These are phyloP conservation scores for Pseudopipra pipra DNA, from an alignment of 2,113 vertebrate species.

Conservation along the genomic window DNA sequence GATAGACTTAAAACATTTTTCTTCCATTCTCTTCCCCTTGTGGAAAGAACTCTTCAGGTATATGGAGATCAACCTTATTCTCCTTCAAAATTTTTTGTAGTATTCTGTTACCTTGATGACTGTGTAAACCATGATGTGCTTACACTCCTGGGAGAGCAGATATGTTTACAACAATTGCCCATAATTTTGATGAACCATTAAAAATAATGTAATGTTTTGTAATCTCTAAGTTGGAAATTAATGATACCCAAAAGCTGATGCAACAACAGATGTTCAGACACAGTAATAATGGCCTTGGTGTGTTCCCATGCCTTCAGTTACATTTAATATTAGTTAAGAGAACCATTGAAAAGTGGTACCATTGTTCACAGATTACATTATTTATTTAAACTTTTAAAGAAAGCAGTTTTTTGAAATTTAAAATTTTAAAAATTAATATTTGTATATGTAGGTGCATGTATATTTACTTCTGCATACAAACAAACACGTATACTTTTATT, in stretches of 20 bases:
- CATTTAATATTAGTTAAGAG: background rate
- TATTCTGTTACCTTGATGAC: background rate
- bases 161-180: background rate
- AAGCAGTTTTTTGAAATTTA: background rate
- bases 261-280: slow-evolving; percentile 17
- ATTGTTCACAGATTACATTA: background rate
- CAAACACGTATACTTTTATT: background rate
- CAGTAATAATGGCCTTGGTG: background rate
- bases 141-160: background rate
- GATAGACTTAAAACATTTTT: background rate
- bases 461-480: background rate
- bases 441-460: background rate
- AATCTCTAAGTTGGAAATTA: slow-evolving; percentile 11
- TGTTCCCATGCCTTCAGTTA: background rate
- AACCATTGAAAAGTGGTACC: background rate
- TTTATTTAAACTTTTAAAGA: background rate
- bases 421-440: background rate
- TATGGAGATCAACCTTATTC: background rate
- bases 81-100: background rate
- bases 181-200: slow-evolving; percentile 3
- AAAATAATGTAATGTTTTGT: slow-evolving; percentile 14
- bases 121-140: background rate
- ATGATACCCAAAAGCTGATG: background rate
- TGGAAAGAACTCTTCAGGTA: background rate
- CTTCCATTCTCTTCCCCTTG: background rate